Percentiles rank a stretch among this genome's conserved stretches.
These are phyloP conservation scores for Mastomys natalensis DNA, from an alignment of 2,113 vertebrate genomes.

Conservation along the genomic window DNA sequence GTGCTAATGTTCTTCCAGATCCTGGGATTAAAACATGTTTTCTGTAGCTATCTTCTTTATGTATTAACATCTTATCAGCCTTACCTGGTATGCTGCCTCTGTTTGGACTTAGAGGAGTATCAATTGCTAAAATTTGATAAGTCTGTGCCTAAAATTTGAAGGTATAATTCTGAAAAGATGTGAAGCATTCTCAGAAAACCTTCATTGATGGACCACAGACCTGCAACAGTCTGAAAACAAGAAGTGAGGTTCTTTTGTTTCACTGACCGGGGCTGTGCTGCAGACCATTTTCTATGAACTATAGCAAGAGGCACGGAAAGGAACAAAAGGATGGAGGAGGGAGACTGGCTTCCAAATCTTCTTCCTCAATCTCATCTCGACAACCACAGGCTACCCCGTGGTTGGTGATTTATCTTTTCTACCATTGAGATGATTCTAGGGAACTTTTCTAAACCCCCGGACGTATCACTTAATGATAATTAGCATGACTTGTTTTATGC, in stretches of 20 bases:
- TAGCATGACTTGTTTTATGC: background rate
- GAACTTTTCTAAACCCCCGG: background rate
- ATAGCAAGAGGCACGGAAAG: background rate
- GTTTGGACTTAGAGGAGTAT: background rate
- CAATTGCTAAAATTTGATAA: background rate
- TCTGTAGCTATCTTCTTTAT: conserved; percentile 9
- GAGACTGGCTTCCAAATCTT: background rate
- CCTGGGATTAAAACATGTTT: background rate
- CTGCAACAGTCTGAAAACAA: background rate
- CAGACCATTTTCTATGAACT: background rate
- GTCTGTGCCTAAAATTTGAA: background rate
- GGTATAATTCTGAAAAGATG: background rate
- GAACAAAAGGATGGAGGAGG: background rate
- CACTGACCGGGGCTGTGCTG: background rate
- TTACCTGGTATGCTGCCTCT: conserved; percentile 15
- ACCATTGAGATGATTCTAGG: background rate
- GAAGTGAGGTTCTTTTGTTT: background rate
- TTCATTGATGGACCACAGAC: background rate
- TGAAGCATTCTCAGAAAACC: background rate
- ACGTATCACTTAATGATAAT: background rate
- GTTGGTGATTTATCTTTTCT: background rate
- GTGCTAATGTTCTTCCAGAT: background rate
- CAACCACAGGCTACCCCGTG: background rate
- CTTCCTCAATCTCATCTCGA: background rate
- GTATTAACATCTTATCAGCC: background rate